Percentiles rank a stretch among this genome's conserved stretches.
These are phyloP conservation scores for Pegea sp. DNA, from an alignment of 23 tunicate species.

Conservation along the genomic window DNA sequence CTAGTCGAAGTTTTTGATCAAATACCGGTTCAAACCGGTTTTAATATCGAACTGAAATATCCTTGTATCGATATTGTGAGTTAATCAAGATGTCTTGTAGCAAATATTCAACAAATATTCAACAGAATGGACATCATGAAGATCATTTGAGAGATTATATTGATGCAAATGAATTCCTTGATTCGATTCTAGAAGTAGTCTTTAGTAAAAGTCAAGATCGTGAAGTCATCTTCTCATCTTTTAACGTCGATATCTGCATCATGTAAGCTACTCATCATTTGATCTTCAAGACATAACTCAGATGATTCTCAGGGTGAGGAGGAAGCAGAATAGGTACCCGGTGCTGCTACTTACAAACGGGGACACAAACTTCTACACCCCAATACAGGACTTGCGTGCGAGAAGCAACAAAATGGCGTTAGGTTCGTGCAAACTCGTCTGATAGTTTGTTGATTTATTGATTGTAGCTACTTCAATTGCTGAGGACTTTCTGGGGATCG, in stretches of 20 bases:
- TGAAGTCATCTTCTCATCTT: slow-evolving; percentile 34
- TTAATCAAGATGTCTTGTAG: background rate
- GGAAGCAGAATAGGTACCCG: slow-evolving; percentile 66
- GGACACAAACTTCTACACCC: slow-evolving; percentile 19
- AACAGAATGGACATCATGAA: slow-evolving; percentile 18
- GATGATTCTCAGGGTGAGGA: slow-evolving; percentile 15
- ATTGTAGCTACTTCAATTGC: slow-evolving; percentile 10
- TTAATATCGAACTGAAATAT: slow-evolving; percentile 72
- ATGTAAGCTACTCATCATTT: slow-evolving; percentile 11
- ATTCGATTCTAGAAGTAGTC: slow-evolving; percentile 34
- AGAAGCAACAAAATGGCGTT: slow-evolving; percentile 50
- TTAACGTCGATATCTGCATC: slow-evolving; percentile 53
- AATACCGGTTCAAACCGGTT: slow-evolving; percentile 35
- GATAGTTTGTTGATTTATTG: background rate
- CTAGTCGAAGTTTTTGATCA: slow-evolving; percentile 21
- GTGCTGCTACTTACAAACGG: slow-evolving; percentile 63
- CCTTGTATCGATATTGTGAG: slow-evolving; percentile 29
- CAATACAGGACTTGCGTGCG: slow-evolving; percentile 39
- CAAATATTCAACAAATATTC: background rate
- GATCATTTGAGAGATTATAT: slow-evolving; percentile 28
- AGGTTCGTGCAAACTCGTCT: slow-evolving; percentile 5
- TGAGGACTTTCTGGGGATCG: slow-evolving; percentile 31
- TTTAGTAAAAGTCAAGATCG: slow-evolving; percentile 7
- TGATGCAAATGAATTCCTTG: slow-evolving; percentile 65
- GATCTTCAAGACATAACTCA: background rate